Evolutionary conservation across 2,888 invertebrate genomes (phyloP).

Genomic region (Teinopalpus imperialis): DNA sequence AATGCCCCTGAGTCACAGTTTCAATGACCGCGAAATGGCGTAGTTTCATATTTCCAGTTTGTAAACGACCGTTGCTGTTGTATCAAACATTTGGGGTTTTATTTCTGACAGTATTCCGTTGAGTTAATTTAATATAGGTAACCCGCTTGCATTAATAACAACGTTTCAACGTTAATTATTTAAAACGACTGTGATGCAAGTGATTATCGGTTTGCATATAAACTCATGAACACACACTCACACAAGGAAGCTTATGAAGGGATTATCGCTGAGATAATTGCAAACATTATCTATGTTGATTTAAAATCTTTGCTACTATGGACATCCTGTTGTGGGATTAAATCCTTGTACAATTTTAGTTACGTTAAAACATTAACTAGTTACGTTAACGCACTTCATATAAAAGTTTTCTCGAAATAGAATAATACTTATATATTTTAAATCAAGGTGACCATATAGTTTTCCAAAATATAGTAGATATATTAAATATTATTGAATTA

Average conservation of each 20-base stretch:
- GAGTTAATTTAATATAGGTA: not conserved
- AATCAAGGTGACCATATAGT: no score
- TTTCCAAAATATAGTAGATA: no score
- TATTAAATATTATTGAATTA: no score
- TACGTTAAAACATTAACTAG: constrained; percentile 2
- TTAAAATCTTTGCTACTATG: constrained; percentile 12
- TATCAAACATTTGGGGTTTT: not conserved
- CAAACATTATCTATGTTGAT: constrained; percentile 18
- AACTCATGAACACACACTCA: not conserved
- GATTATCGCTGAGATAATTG: constrained; percentile 17
- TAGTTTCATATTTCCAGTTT: constrained; percentile 8
- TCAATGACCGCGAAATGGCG: constrained; percentile 25
- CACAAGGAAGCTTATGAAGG: constrained; percentile 9
- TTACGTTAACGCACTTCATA: no score
- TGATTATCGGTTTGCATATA: not conserved
- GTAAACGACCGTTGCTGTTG: not conserved
- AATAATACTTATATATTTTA: no score
- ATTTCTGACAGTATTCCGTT: not conserved
- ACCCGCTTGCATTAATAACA: not conserved
- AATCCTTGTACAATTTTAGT: constrained; percentile 12
- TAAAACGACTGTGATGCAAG: not conserved
- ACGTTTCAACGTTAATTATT: not conserved
- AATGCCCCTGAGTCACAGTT: constrained; percentile 25
- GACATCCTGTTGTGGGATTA: constrained; percentile 16
- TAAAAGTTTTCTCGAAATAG: no score